These are phyloP conservation scores for Suricata suricatta DNA, from an alignment of 2,113 vertebrate genomes.

Conservation along the genomic window DNA sequence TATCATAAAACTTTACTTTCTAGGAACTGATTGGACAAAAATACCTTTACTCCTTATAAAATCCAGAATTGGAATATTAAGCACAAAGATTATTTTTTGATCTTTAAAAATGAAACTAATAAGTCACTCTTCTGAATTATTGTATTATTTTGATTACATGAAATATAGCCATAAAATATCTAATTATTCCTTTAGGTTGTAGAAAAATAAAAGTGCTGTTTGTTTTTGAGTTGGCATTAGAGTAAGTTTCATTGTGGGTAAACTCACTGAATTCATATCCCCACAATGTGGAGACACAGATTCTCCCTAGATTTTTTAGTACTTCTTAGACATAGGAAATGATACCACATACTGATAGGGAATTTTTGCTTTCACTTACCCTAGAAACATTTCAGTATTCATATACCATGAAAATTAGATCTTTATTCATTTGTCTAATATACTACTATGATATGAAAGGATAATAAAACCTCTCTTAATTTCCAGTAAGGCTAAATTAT, in stretches of 20 bases:
- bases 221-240: not conserved
- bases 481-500: not conserved
- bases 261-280: not conserved
- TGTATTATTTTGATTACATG: not conserved
- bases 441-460: not conserved
- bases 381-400: not conserved
- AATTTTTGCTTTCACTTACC: not conserved
- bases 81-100: not conserved
- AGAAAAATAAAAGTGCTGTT: not conserved
- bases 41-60: not conserved
- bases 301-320: not conserved
- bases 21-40: not conserved
- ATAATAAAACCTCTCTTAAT: not conserved
- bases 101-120: not conserved
- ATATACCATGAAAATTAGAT: not conserved
- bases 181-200: not conserved
- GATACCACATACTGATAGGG: not conserved
- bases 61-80: not conserved
- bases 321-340: not conserved
- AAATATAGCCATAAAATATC: not conserved
- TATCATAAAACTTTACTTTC: not conserved
- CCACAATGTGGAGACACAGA: not conserved
- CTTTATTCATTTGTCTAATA: not conserved
- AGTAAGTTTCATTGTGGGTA: not conserved
- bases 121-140: not conserved